Evolutionary conservation across 1,140 invertebrate species (phyloP).

Genomic region (Mizuhopecten yessoensis): DNA sequence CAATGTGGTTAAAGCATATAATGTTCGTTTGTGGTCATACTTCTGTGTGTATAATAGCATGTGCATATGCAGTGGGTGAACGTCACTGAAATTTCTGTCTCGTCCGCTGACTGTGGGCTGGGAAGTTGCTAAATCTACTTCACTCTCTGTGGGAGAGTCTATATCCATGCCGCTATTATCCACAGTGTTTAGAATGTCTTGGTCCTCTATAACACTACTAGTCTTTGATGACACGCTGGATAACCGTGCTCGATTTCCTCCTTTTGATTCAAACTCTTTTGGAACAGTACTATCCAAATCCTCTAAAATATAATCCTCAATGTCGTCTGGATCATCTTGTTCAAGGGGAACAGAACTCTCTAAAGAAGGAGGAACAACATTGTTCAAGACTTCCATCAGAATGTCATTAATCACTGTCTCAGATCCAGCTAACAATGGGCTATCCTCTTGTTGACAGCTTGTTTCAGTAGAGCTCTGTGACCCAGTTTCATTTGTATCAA

Average conservation of each 20-base stretch:
- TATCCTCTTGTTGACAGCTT: not conserved
- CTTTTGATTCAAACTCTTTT: conserved; percentile 28
- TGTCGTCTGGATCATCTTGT: not conserved
- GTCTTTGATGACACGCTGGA: conserved; percentile 65
- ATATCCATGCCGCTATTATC: conserved; percentile 70
- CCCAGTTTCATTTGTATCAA: conserved; percentile 71
- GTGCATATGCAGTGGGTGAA: conserved; percentile 92
- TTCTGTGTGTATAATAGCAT: conserved; percentile 92
- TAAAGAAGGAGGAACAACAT: conserved; percentile 75
- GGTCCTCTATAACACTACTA: conserved; percentile 71
- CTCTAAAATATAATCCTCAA: conserved; percentile 12
- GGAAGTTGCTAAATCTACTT: conserved; percentile 65
- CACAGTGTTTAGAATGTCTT: conserved; percentile 75
- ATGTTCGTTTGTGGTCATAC: conserved; percentile 90
- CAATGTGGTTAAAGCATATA: conserved; percentile 91
- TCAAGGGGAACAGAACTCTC: not conserved
- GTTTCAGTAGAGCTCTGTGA: not conserved
- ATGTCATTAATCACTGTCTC: conserved; percentile 85
- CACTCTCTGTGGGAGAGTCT: conserved; percentile 77
- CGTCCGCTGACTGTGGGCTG: conserved; percentile 77
- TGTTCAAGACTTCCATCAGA: conserved; percentile 86
- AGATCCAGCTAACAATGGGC: not conserved
- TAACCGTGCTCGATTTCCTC: conserved; percentile 33
- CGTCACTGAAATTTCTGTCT: conserved; percentile 80
- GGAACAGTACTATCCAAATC: conserved; percentile 13